These are phyloP conservation scores for Minunthozetes semirufus DNA, from an alignment of 2,888 invertebrate species.

Conservation along the genomic window DNA sequence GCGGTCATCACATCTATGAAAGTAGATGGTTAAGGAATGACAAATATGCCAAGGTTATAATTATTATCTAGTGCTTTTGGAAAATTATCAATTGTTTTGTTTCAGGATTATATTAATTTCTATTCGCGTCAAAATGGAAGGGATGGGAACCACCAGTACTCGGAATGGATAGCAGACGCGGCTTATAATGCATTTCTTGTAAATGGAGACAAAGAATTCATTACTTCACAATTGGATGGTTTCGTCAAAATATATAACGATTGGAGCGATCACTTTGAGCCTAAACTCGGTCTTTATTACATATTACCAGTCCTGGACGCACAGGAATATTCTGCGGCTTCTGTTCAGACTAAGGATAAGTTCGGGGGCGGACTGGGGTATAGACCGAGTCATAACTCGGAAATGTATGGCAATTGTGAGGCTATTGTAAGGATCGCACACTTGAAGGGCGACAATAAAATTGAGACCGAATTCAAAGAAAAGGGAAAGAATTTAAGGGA, in stretches of 20 bases:
- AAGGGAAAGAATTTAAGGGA: not conserved
- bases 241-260: not conserved
- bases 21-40: not conserved
- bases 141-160: not conserved
- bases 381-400: constrained; percentile 15
- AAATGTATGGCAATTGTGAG: constrained; percentile 1
- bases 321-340: constrained; percentile 9
- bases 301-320: not conserved
- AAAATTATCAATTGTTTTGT: not conserved
- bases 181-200: not conserved
- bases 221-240: constrained; percentile 10
- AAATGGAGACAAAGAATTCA: constrained; percentile 4
- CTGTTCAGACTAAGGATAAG: constrained; percentile 2
- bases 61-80: not conserved
- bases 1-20: constrained; percentile 7
- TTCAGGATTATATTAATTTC: constrained; percentile 4
- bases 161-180: not conserved
- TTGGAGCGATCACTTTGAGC: not conserved
- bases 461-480: not conserved
- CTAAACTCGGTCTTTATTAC: not conserved
- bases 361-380: not conserved
- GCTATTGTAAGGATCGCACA: not conserved
- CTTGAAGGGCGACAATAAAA: not conserved
- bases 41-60: not conserved
- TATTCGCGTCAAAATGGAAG: not conserved